Conservation (phyloP, 2,113 vertebrate genomes). For the Helogale parvula region DNA sequence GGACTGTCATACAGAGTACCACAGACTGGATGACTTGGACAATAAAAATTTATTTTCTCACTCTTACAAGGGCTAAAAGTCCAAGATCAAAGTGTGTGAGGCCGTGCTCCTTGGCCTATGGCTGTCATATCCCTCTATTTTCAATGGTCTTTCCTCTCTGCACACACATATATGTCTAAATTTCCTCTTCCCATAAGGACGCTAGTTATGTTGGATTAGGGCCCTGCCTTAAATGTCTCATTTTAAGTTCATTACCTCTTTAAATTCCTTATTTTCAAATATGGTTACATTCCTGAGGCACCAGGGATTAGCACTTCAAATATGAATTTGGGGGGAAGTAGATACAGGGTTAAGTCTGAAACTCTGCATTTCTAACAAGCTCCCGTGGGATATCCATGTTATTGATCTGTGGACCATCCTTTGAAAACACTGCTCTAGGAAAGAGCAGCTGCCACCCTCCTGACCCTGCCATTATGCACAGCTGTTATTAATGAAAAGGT, state of each 20-base stretch:
- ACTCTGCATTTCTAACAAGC: not conserved
- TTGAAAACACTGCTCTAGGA: not conserved
- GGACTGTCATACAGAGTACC: not conserved
- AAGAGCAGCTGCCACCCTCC: not conserved
- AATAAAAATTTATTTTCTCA: slow-evolving; percentile 1
- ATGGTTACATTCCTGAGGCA: not conserved
- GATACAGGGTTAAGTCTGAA: not conserved
- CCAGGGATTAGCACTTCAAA: not conserved
- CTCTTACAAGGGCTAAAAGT: not conserved
- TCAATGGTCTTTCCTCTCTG: not conserved
- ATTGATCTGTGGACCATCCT: not conserved
- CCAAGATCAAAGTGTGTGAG: not conserved
- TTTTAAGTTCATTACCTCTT: not conserved
- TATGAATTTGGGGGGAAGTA: not conserved
- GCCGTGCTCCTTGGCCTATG: not conserved
- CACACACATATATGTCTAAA: not conserved
- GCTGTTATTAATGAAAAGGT: not conserved
- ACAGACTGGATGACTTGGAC: not conserved
- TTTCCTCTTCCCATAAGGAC: not conserved
- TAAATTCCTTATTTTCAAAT: not conserved
- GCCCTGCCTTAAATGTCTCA: not conserved
- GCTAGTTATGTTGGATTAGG: not conserved
- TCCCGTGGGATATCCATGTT: accelerated
- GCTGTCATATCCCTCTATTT: not conserved
- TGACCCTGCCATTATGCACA: not conserved